Evolutionary conservation across 1,140 invertebrate genomes (phyloP).

Genomic region (Caerostris darwini): DNA sequence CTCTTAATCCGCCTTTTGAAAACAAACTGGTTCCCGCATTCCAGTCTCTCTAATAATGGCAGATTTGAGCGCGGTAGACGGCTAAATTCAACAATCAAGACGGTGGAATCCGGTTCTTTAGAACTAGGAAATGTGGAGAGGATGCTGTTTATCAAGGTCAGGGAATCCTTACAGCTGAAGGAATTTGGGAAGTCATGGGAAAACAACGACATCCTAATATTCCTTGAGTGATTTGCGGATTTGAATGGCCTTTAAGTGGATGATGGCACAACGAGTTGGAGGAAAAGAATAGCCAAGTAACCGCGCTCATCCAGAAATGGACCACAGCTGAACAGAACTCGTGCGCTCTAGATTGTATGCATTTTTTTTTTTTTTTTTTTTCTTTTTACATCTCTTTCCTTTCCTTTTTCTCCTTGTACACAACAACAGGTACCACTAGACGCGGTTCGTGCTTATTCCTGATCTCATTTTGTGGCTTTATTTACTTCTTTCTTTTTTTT

Average conservation of each 20-base stretch:
- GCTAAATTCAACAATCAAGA: constrained; percentile 45
- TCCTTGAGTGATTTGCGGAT: constrained; percentile 23
- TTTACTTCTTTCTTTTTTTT: constrained; percentile 36
- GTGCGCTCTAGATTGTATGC: constrained; percentile 59
- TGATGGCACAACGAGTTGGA: constrained; percentile 21
- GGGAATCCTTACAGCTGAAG: constrained; percentile 43
- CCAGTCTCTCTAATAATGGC: constrained; percentile 46
- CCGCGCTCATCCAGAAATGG: constrained; percentile 23
- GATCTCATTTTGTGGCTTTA: constrained; percentile 65
- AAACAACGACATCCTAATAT: constrained; percentile 49
- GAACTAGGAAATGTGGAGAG: constrained; percentile 53
- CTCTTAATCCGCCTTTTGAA: constrained; percentile 36
- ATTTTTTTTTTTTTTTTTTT: not conserved
- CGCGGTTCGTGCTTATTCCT: constrained; percentile 56
- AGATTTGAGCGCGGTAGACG: constrained; percentile 19
- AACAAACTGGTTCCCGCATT: constrained; percentile 44
- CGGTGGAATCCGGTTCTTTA: constrained; percentile 2
- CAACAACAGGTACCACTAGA: constrained; percentile 68
- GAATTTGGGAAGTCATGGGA: constrained; percentile 37
- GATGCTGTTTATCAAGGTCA: constrained; percentile 53
- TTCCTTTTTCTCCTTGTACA: not conserved
- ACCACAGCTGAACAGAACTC: constrained; percentile 54
- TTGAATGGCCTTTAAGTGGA: constrained; percentile 21
- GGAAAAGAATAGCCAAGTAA: constrained; percentile 52
- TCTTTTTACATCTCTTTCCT: not conserved